Evolutionary conservation across 2,888 invertebrate genomes (phyloP), one percentile per base, ranked within the genome.

Genomic region (Heliconius cydno): DNA sequence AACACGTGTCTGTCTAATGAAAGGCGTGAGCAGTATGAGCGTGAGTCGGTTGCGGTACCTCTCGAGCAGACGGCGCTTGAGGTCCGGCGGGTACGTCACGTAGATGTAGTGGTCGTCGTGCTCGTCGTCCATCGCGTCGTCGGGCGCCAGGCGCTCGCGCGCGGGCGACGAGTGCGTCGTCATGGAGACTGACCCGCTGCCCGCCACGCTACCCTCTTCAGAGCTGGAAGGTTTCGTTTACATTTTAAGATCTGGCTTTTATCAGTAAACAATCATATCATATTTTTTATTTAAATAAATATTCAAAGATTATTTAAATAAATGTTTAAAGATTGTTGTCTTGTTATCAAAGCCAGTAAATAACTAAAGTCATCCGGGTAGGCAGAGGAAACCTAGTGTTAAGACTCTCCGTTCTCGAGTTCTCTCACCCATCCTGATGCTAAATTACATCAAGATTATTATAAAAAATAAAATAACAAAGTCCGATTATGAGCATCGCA

Each of bases 41-140:
- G 94, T 95, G 86, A 93, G 83, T 83, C 89, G 87, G 83, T 92
- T 92, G 75, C 89, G 86, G 90, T 96, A 97, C 97, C 97, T 97
- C 95, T 98, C 98, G 85, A 98, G 95, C 86, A 98, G 96, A 84
- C 98, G 95, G 87, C 98, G 96, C 92, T 98, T 98, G 83, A 98
- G 95, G 92, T 98, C 98, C 65, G 98, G 98, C 85, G 98, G 98
- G 95, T 98, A 98, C 77, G 97, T 97, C 85, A 98, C 98, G 92
- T 98, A 98, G 88, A 98, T 98, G 91, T 98, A 98, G 90, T 97
- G 97, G 91, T 97, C 97, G 90, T 97, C 97, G 87, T 96, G 96
- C 81, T 96, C 96, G 84, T 94, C 94, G 82, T 95, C 95, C 38
- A 92, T 82, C 12, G 90, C 91, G 80, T 94, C 94, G 38, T 93